Conservation (phyloP, 2,888 invertebrate species). For the Aphidius colemani region DNA sequence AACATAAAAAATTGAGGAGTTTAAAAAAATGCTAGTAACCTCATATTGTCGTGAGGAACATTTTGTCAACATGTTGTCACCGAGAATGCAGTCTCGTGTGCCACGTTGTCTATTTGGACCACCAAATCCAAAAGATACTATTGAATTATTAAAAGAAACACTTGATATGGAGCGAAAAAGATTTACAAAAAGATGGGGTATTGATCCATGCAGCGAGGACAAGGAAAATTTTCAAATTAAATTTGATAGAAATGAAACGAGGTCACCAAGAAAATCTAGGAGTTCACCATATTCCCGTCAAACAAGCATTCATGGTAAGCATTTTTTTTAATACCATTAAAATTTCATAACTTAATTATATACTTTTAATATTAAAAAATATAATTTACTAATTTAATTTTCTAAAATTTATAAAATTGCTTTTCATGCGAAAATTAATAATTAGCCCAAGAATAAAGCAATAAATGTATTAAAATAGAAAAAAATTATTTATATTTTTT, state of each 20-base stretch:
- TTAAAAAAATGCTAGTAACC: constrained; percentile 49
- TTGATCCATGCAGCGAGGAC: constrained; percentile 60
- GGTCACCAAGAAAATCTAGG: constrained; percentile 47
- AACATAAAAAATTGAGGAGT: constrained; percentile 1
- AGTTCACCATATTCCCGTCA: constrained; percentile 50
- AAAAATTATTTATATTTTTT: neutral
- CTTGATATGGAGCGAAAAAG: constrained; percentile 65
- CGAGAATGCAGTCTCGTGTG: constrained; percentile 48
- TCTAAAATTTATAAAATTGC: constrained; percentile 13
- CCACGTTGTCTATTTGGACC: constrained; percentile 67
- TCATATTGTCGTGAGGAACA: constrained; percentile 53
- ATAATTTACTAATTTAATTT: constrained; percentile 1
- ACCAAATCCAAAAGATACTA: constrained; percentile 66
- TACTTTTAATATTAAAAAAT: neutral
- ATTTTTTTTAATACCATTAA: neutral
- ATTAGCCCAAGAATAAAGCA: constrained; percentile 23
- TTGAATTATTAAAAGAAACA: constrained; percentile 66
- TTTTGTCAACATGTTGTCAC: constrained; percentile 47
- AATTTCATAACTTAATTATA: neutral
- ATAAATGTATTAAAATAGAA: neutral
- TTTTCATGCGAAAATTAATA: constrained; percentile 21
- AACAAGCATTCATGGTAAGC: constrained; percentile 55
- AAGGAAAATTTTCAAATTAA: constrained; percentile 50
- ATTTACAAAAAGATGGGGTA: constrained; percentile 67
- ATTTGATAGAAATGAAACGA: constrained; percentile 40